These are phyloP conservation scores for Holothuria glaberrima DNA, from an alignment of 35 echinoderm and acorn worm species.

Conservation along the genomic window DNA sequence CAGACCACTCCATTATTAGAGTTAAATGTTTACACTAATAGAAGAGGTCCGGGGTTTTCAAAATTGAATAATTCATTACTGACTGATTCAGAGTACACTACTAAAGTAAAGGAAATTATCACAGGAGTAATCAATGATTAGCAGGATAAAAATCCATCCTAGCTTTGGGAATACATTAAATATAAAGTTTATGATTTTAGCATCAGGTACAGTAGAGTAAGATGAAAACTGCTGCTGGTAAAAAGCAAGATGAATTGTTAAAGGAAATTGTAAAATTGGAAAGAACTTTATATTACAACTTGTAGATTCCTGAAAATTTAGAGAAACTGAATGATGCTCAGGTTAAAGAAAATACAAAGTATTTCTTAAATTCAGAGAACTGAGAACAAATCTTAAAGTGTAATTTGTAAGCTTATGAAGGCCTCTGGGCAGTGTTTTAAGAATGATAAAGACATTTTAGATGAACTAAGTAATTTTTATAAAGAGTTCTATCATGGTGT, in stretches of 20 bases:
- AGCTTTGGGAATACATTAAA: not conserved
- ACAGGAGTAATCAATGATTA: not conserved
- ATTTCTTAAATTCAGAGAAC: no score
- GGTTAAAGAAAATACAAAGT: no score
- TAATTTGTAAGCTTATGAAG: no score
- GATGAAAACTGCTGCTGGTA: not conserved
- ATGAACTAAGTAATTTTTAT: not conserved
- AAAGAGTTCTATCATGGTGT: not conserved
- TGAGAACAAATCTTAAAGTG: no score
- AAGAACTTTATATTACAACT: no score
- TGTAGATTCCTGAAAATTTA: no score
- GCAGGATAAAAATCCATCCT: not conserved
- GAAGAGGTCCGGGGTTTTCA: no score
- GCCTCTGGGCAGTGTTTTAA: no score
- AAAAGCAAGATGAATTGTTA: no score
- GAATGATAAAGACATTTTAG: not conserved
- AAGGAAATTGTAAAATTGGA: no score
- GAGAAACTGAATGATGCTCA: no score
- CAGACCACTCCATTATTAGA: no score
- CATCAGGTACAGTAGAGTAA: not conserved
- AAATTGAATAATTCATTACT: conserved; percentile 42
- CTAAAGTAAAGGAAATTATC: not conserved
- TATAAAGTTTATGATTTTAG: not conserved
- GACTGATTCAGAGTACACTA: not conserved
- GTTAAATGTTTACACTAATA: not conserved